These are phyloP conservation scores for Anoura caudifer DNA, from an alignment of 2,113 vertebrate species.

Conservation along the genomic window DNA sequence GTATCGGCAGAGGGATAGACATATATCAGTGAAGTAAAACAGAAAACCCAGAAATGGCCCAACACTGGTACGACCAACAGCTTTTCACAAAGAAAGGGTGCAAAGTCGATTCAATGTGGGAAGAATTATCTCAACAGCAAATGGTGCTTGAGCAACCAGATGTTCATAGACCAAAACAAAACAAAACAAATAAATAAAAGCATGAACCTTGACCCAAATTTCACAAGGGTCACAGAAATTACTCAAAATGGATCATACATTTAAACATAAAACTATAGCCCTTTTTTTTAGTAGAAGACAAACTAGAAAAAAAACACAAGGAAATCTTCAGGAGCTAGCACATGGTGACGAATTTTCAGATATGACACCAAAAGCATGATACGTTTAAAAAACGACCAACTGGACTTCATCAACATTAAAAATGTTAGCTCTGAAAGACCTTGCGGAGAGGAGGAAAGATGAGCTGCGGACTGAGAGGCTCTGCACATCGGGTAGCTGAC, in stretches of 20 bases:
- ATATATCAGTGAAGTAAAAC: too few relatives aligned
- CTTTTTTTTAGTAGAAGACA: neutral
- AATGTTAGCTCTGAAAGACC: neutral
- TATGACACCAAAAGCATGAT: neutral
- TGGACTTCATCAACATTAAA: neutral
- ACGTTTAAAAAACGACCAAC: neutral
- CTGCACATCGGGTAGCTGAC: neutral
- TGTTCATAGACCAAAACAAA: neutral
- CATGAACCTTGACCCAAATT: neutral
- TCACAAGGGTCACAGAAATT: neutral
- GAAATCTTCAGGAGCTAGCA: neutral
- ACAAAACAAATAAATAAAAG: neutral
- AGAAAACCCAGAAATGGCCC: too few relatives aligned
- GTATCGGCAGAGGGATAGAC: too few relatives aligned
- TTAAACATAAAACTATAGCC: neutral
- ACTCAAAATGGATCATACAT: neutral
- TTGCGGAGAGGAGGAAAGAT: neutral
- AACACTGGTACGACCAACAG: neutral
- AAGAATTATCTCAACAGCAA: neutral
- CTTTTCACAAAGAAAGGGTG: neutral
- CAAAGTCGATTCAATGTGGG: neutral
- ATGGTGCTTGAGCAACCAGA: neutral
- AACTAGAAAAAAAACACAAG: neutral
- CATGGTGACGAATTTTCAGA: neutral
- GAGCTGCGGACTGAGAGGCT: neutral